These are phyloP conservation scores for Dendrocincla tyrannina DNA, from an alignment of 2,797 vertebrate genomes.

Conservation along the genomic window DNA sequence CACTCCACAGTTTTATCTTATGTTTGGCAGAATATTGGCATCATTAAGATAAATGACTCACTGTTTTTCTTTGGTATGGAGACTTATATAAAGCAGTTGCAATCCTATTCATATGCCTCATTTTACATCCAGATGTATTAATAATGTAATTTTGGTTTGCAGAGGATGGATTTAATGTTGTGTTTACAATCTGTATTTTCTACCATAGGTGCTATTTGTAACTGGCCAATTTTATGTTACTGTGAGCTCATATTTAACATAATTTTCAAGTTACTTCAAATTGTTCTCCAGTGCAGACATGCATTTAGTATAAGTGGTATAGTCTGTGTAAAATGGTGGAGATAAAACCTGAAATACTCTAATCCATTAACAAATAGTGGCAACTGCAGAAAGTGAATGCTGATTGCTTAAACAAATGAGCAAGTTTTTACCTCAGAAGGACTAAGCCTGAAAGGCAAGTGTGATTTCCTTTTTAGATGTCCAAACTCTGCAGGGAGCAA, in stretches of 20 bases:
- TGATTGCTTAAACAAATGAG: neutral
- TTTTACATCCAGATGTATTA: neutral
- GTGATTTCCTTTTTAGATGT: neutral
- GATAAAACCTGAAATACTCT: neutral
- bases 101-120: neutral
- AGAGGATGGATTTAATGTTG: neutral
- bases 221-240: neutral
- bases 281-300: neutral
- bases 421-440: neutral
- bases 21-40: neutral
- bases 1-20: neutral
- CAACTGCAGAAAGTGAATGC: neutral
- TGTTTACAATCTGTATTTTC: neutral
- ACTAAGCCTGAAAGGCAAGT: neutral
- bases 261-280: neutral
- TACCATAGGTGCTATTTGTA: neutral
- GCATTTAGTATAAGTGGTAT: neutral
- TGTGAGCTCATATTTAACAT: neutral
- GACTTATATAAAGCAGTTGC: neutral
- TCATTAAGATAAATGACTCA: slow-evolving; percentile 13
- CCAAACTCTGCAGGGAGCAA: neutral
- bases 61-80: neutral
- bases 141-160: neutral
- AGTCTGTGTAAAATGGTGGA: neutral
- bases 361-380: neutral